Conservation (phyloP, 2,888 invertebrate species). For the Miltochrista miniata region DNA sequence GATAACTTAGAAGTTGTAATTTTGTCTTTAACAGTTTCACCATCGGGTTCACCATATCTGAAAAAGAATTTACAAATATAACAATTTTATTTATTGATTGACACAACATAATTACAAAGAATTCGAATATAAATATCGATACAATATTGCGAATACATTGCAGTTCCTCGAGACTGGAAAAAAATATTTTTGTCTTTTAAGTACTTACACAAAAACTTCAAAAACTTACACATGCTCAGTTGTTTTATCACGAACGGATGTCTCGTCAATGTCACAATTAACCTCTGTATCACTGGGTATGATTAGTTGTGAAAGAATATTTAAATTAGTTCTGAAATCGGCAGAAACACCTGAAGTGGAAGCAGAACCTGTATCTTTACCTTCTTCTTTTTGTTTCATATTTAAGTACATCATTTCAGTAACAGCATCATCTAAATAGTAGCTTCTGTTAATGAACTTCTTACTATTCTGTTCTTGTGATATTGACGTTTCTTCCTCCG, state of each 20-base stretch:
- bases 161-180: too few species aligned
- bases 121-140: too few species aligned
- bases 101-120: too few species aligned
- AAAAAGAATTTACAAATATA: too few species aligned
- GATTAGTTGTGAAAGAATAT: slow-evolving; percentile 41
- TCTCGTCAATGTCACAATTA: slow-evolving; percentile 22
- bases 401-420: slow-evolving; percentile 63
- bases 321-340: slow-evolving; percentile 46
- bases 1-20: slow-evolving; percentile 9
- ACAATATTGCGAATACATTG: too few species aligned
- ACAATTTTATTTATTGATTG: too few species aligned
- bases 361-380: slow-evolving; percentile 38
- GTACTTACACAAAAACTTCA: too few species aligned
- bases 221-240: slow-evolving; percentile 20
- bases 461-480: slow-evolving; percentile 39
- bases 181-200: too few species aligned
- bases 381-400: slow-evolving; percentile 42
- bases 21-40: slow-evolving; percentile 2
- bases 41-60: not conserved
- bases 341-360: slow-evolving; percentile 52
- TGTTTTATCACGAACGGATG: not conserved
- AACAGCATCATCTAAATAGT: slow-evolving; percentile 63
- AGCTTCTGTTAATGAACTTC: slow-evolving; percentile 59
- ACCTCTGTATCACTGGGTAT: slow-evolving; percentile 36
- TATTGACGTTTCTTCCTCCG: slow-evolving; percentile 29